Conservation (phyloP, 1,140 invertebrate species). For the Pogonomyrmex californicus region DNA sequence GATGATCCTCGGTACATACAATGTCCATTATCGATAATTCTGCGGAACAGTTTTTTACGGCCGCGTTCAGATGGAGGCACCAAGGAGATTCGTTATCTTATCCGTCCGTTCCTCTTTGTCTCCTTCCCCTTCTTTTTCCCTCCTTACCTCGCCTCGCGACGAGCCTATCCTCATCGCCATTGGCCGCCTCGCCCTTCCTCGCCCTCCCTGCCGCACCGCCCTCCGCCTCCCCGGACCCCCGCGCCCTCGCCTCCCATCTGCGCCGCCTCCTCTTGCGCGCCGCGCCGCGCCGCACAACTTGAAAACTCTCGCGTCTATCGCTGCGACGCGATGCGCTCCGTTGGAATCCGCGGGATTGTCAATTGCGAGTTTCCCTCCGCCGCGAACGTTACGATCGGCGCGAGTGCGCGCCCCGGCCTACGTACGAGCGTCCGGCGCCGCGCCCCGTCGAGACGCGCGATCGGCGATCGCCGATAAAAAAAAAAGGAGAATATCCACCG, state of each 20-base stretch:
- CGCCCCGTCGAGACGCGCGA: neutral
- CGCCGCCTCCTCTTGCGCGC: neutral
- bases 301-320: constrained; percentile 37
- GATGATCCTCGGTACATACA: neutral
- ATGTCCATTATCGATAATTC: neutral
- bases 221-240: neutral
- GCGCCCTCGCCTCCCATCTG: neutral
- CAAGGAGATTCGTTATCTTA: neutral
- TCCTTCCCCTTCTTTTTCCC: neutral
- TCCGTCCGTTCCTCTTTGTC: constrained; percentile 9
- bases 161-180: neutral
- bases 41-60: neutral
- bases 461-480: constrained; percentile 11
- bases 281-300: constrained; percentile 20
- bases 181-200: constrained; percentile 18
- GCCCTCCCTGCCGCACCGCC: neutral
- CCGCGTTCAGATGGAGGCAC: neutral
- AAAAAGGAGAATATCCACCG: neutral
- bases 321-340: constrained; percentile 1
- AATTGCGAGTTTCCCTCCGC: neutral
- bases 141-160: neutral
- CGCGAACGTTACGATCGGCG: neutral
- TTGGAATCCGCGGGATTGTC: constrained; percentile 28
- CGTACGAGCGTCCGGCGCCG: neutral
- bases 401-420: neutral